phyloP scores from a whole-genome alignment of 2,113 vertebrate species.

The Murina feae region DNA sequence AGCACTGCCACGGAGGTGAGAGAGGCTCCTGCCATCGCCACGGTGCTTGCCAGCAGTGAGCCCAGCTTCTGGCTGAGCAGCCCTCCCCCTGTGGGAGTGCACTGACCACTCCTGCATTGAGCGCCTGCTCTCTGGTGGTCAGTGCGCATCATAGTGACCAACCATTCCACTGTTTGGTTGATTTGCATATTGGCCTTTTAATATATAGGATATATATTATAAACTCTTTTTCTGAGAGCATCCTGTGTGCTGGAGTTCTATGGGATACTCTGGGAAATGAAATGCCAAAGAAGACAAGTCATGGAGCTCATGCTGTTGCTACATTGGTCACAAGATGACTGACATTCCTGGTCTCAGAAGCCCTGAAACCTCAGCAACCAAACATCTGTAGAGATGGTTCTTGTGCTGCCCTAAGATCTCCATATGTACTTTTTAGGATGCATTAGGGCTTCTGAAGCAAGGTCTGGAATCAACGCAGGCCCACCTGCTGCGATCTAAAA shows the following conservation, averaged over 20 bases:
- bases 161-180: no score
- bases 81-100: no score
- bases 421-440: not conserved
- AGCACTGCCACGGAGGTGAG: no score
- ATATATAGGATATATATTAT: no score
- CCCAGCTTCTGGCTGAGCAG: no score
- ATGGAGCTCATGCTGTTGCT: not conserved
- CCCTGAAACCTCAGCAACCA: not conserved
- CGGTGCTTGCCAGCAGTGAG: no score
- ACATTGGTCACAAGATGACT: not conserved
- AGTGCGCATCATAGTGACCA: no score
- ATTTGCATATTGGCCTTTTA: no score
- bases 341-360: not conserved
- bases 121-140: no score
- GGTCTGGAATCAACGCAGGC: not conserved
- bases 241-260: not conserved
- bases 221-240: not conserved
- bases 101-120: no score
- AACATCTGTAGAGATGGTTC: not conserved
- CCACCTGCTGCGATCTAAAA: slow-evolving; percentile 43
- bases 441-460: not conserved
- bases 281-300: not conserved
- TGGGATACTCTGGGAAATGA: not conserved
- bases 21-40: no score
- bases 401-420: not conserved